Evolutionary conservation across 2,797 vertebrate species (phyloP).

Genomic region (Siniperca scherzeri): DNA sequence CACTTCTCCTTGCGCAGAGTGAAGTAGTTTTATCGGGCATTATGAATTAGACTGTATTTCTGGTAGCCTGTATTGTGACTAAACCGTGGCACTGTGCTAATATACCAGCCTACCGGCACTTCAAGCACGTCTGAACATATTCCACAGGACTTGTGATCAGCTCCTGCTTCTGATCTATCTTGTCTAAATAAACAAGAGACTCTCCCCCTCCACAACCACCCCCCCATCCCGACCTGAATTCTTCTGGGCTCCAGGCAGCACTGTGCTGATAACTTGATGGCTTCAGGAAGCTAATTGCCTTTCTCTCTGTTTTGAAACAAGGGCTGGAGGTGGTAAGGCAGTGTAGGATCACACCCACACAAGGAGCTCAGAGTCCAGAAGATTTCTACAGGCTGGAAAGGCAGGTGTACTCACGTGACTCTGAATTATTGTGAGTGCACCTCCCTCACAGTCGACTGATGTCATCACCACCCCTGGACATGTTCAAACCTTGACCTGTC

Average conservation of each 20-base stretch:
- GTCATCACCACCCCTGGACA: conserved; percentile 42
- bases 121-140: conserved; percentile 47
- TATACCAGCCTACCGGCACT: background rate
- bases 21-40: background rate
- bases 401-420: conserved; percentile 66
- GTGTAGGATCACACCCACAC: conserved; percentile 71
- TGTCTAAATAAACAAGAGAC: conserved; percentile 45
- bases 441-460: conserved; percentile 53
- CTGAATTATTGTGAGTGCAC: conserved; percentile 52
- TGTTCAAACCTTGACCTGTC: conserved; percentile 40
- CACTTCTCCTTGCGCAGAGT: background rate
- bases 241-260: conserved; percentile 50
- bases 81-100: conserved; percentile 21
- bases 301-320: conserved; percentile 85
- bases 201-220: background rate
- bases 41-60: conserved; percentile 2
- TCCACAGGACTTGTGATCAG: conserved; percentile 22
- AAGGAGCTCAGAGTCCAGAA: conserved; percentile 67
- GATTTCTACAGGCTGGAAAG: conserved; percentile 71
- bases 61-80: conserved; percentile 1
- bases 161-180: conserved; percentile 27
- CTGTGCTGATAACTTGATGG: conserved; percentile 43
- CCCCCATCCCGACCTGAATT: conserved; percentile 28
- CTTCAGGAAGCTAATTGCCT: conserved; percentile 79
- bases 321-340: conserved; percentile 84